Evolutionary conservation across 2,797 vertebrate genomes (phyloP), one percentile per base, ranked within the genome.

Genomic region (Capromys pilorides): DNA sequence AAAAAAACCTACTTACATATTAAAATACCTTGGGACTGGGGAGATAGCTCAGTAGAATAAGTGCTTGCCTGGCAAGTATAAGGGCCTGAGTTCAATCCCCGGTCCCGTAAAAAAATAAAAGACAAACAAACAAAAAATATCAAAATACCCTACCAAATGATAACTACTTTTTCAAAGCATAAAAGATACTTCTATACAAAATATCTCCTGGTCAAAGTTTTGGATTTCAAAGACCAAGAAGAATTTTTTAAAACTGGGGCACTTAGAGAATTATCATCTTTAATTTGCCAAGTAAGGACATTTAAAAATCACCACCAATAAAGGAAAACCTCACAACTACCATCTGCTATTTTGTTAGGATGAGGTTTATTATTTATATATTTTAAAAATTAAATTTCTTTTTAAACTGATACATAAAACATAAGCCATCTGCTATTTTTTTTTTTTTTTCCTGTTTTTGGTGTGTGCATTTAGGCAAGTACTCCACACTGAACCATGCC

Each of bases 301-400:
- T 83, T 49, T 49, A 87, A 67, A 80, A 71, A 57, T 93, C 41
- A 87, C 71, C 18, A 66, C 28, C 81, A 91, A 64, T 26, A 54
- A 91, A 71, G 73, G 26, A 84, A 92, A 91, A 81, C 19, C n/a
- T 93, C 51, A 75, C 33, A 86, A 95, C 66, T 45, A 78, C 36
- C 33, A 88, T 71, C 45, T 92, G 66, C n/a, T 90, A 41, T 71
- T 95, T 96, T 88, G 80, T 69, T 41, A 78, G 69, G 79, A 82
- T 67, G 57, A 69, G 82, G 19, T 69, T 71, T 85, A 62, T 84
- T 81, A 75, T 49, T 75, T 51, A 78, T 78, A 78, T 78, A 45
- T 45, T 69, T 88, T 77, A 59, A 45, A 75, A 83, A 77, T 85
- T 94, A 62, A 62, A 84, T 78, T 89, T n/a, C 57, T 33, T 80